Base-by-base conservation (phyloP, 2,797 vertebrate species). In the Coluber constrictor region DNA sequence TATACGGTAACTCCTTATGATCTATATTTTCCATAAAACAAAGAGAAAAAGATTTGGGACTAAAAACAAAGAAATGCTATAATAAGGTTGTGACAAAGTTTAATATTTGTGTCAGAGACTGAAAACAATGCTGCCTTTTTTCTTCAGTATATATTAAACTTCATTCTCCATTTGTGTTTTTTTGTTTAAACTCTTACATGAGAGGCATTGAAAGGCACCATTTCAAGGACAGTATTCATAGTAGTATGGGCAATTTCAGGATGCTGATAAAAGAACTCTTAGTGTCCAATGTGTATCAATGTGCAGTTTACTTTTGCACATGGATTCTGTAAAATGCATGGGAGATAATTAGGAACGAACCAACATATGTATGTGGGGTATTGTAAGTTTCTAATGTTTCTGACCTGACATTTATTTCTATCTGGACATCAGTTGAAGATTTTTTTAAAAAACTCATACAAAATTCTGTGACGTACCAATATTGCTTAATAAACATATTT, bases 1-100 rank as follows among this genome's bases (percentile, higher is more conserved):
- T 83, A 11, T 47, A 66, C 12, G 4, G 61, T 66, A 43, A 57
- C 29, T 70, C 54, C n/a, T 43, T 18, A 43, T 51, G 29, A 27
- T 18, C 90, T 47, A 61, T 93, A 86, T 88, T 88, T 93, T 93
- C 70, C 51, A 86, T 63, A 32, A 23, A 63, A 91, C 66, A 89
- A 63, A 61, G 57, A 63, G 57, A 89, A 91, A 66, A 86, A 57
- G 55, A 20, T 56, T 70, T 70, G 79, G 23, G 60, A 37, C 25
- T 25, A 25, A 70, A 90, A 87, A 47, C 79, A 57, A 87, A 93
- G 7, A 12, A 43, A 16, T 86, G 88, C 51, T 23, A n/a, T 32
- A 70, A 74, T 93, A 66, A 57, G 27, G 32, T 66, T 87, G 10
- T 59, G n/a, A 32, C 79, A 90, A 93, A 56, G 59, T 32, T 23